phyloP scores from a whole-genome alignment of 2,113 vertebrate genomes.

The Ailurus styani region DNA sequence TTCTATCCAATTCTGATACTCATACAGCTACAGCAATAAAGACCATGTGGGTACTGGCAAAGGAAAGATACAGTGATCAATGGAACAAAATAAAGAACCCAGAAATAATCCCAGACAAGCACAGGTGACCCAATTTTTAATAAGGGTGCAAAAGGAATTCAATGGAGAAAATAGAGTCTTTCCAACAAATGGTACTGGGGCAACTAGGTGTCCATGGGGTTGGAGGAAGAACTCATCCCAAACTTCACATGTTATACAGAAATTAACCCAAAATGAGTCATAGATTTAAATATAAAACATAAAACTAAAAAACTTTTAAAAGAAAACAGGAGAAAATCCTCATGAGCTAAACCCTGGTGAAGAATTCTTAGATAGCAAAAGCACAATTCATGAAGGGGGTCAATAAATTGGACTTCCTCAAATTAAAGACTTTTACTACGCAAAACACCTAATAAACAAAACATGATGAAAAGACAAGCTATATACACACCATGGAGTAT shows the following conservation, averaged over 20 bases:
- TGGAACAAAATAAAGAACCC: background rate
- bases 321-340: background rate
- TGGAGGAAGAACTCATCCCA: background rate
- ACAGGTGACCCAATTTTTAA: background rate
- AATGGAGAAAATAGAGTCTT: background rate
- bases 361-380: background rate
- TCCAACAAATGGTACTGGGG: background rate
- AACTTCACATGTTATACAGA: background rate
- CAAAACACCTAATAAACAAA: background rate
- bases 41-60: background rate
- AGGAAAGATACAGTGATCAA: background rate
- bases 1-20: background rate
- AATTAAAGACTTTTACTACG: background rate
- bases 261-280: background rate
- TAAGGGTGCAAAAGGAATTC: background rate
- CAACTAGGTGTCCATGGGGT: background rate
- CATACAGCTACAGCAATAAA: background rate
- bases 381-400: accelerated
- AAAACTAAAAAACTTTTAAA: background rate
- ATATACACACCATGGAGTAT: background rate
- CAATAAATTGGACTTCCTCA: background rate
- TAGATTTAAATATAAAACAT: background rate
- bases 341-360: background rate
- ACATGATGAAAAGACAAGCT: background rate
- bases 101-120: background rate